phyloP scores from a whole-genome alignment of 2,888 invertebrate genomes.

The Lasioglossum marginatum region DNA sequence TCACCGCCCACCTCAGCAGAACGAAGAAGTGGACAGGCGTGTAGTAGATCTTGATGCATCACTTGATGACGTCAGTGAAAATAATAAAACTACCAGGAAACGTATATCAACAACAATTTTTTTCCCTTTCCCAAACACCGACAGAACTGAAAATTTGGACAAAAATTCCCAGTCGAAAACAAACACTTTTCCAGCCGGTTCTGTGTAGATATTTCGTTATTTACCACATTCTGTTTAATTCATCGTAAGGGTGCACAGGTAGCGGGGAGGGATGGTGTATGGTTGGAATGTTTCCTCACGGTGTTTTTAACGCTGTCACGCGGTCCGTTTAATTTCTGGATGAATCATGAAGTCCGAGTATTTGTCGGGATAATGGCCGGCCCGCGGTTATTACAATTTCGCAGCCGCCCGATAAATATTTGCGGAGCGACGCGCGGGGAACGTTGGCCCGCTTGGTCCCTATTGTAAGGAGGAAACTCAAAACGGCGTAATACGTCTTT shows the following conservation, averaged over 20 bases:
- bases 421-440: background rate
- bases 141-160: background rate
- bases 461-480: no score
- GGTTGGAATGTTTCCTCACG: background rate
- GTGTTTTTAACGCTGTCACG: background rate
- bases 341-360: background rate
- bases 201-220: background rate
- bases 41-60: no score
- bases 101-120: no score
- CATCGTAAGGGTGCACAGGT: background rate
- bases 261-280: background rate
- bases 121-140: no score
- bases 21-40: no score
- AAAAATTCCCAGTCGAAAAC: background rate
- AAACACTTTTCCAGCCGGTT: background rate
- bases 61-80: no score
- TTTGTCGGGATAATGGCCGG: background rate
- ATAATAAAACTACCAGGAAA: no score
- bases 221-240: background rate
- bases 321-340: background rate
- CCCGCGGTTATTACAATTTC: conserved; percentile 31
- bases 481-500: no score
- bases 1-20: no score
- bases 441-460: background rate
- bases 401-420: conserved; percentile 13